phyloP scores from a whole-genome alignment of 2,797 vertebrate species.

The Lacerta agilis region DNA sequence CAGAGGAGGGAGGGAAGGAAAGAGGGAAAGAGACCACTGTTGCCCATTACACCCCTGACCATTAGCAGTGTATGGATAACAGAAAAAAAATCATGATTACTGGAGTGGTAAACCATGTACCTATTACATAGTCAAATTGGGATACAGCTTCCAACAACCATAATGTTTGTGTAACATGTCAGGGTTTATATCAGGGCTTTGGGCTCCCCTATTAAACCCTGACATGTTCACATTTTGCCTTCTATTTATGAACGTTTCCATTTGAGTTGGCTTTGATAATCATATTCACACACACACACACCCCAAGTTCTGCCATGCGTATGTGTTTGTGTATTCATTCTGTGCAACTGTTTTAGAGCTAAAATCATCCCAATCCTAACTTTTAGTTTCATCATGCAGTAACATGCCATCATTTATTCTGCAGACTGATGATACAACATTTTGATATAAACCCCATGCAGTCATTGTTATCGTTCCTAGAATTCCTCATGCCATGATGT shows the following conservation, averaged over 20 bases:
- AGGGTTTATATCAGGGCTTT: no score
- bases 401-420: slow-evolving; percentile 27
- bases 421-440: slow-evolving; percentile 33
- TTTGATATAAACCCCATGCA: slow-evolving; percentile 45
- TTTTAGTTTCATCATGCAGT: slow-evolving; percentile 15
- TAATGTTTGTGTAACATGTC: background rate
- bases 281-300: background rate
- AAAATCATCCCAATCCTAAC: slow-evolving; percentile 5
- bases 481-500: slow-evolving; percentile 63
- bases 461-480: slow-evolving; percentile 48
- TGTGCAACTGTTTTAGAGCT: background rate
- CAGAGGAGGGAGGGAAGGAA: no score
- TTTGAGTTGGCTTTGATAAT: background rate
- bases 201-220: no score
- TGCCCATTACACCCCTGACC: no score
- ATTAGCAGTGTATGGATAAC: background rate
- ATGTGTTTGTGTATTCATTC: no score
- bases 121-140: background rate
- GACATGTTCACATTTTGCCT: background rate
- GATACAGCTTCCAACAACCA: background rate
- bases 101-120: background rate
- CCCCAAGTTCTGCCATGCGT: no score
- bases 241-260: background rate
- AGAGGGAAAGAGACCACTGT: no score
- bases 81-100: background rate